Conservation (phyloP, 2,797 vertebrate genomes). For the Xyrichtys novacula region DNA sequence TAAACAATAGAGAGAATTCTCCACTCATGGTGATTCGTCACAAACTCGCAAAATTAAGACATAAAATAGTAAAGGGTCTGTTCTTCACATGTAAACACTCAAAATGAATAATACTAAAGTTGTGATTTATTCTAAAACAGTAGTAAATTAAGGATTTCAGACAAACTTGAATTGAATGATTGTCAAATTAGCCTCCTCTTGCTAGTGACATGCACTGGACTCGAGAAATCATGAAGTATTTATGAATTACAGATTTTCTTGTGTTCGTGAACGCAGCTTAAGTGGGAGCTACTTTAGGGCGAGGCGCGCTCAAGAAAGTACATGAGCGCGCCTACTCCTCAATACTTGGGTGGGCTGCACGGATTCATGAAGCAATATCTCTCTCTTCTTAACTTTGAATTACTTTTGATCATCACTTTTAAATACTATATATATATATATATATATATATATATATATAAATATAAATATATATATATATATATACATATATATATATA, state of each 20-base stretch:
- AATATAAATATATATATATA: no score
- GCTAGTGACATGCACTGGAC: not conserved
- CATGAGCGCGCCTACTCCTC: slow-evolving; percentile 17
- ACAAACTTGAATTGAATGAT: not conserved
- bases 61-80: not conserved
- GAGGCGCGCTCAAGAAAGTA: not conserved
- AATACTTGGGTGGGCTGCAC: slow-evolving; percentile 17
- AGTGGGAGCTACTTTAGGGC: not conserved
- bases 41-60: not conserved
- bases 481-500: no score
- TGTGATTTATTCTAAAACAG: not conserved
- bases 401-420: no score
- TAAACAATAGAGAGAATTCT: not conserved
- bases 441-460: no score
- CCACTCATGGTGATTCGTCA: not conserved
- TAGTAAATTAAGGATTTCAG: not conserved
- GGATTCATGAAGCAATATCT: not conserved
- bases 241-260: not conserved
- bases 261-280: slow-evolving; percentile 4
- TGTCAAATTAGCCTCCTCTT: not conserved
- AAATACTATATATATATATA: no score
- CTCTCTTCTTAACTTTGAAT: no score
- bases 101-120: not conserved
- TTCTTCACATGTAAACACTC: not conserved
- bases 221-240: rapidly evolving